Percentiles rank a stretch among this genome's conserved stretches.
phyloP scores from a whole-genome alignment of 2,113 vertebrate genomes.

The Caretta caretta region DNA sequence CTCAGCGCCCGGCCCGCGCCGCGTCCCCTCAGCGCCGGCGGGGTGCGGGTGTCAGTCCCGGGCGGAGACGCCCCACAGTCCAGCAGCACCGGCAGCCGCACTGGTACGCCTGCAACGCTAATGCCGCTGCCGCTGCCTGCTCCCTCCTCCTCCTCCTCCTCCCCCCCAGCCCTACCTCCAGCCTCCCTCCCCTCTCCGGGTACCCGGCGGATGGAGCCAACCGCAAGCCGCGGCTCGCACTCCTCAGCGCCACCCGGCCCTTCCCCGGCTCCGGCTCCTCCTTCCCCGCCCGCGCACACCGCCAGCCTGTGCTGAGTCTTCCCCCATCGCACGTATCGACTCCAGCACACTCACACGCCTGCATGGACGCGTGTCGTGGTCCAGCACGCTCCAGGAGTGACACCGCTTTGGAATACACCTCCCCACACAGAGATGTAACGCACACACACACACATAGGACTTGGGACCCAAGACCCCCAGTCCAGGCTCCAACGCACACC shows the following conservation, averaged over 20 bases:
- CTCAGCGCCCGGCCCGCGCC: neutral
- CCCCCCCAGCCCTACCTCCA: conserved; percentile 41
- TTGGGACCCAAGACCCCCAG: neutral
- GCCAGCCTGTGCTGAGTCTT: too few species aligned
- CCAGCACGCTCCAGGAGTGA: neutral
- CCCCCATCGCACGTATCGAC: neutral
- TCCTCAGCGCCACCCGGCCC: neutral
- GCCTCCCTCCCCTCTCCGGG: conserved; percentile 48
- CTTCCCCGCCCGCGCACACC: neutral
- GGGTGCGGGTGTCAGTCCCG: neutral
- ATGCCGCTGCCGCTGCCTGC: conserved; percentile 53
- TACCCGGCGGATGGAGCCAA: conserved; percentile 69
- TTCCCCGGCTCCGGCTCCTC: neutral
- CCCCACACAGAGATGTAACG: neutral
- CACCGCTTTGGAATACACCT: neutral
- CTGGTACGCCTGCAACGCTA: conserved; percentile 17
- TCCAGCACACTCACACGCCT: neutral
- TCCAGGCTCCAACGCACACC: neutral
- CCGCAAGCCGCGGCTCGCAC: conserved; percentile 62
- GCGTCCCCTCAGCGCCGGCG: neutral
- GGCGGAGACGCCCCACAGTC: conserved; percentile 45
- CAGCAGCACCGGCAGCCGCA: conserved; percentile 32
- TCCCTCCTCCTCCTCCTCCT: conserved; percentile 43
- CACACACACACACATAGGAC: neutral
- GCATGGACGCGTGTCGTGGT: neutral